A percentile compares a stretch with the other conserved stretches of the same genome.
These are phyloP conservation scores for Condylostylus longicornis DNA, from an alignment of 1,140 invertebrate species.

Conservation along the genomic window DNA sequence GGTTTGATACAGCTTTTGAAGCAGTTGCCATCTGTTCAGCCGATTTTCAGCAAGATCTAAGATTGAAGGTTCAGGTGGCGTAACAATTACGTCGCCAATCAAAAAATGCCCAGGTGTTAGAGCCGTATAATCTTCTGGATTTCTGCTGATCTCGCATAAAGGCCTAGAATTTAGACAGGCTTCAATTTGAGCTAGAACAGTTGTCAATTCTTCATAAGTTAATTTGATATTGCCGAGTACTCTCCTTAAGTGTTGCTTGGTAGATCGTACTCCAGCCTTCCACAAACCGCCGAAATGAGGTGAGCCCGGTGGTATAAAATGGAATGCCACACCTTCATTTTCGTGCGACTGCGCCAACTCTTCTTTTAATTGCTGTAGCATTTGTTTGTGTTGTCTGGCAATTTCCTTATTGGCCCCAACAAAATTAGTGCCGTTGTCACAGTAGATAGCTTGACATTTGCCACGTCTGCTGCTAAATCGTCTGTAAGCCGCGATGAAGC, in stretches of 20 bases:
- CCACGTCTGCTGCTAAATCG: conserved; percentile 14
- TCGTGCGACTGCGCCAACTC: too few species aligned
- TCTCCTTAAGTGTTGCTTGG: conserved; percentile 3
- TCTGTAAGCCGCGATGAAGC: conserved; percentile 18
- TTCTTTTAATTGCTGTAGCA: too few species aligned
- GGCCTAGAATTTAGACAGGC: conserved; percentile 27
- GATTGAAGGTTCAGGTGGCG: conserved; percentile 6
- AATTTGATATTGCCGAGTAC: conserved; percentile 13
- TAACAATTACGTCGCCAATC: conserved; percentile 7
- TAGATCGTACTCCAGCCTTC: conserved; percentile 5
- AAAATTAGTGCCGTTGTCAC: conserved; percentile 13
- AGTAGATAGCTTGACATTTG: conserved; percentile 4
- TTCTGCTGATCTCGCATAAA: conserved; percentile 8
- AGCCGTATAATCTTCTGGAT: conserved; percentile 11
- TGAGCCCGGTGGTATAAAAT: conserved; percentile 6
- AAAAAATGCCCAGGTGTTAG: conserved; percentile 18
- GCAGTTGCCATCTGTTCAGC: conserved; percentile 10
- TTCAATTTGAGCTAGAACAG: conserved; percentile 22
- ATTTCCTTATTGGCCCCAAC: conserved; percentile 4
- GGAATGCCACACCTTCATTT: too few species aligned
- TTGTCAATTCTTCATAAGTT: conserved; percentile 19
- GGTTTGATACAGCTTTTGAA: conserved; percentile 12
- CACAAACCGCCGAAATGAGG: conserved; percentile 9
- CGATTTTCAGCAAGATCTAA: too few species aligned
- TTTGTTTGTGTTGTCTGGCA: too few species aligned